Evolutionary conservation across 2,113 vertebrate genomes (phyloP).

Genomic region (Climacteris rufus): DNA sequence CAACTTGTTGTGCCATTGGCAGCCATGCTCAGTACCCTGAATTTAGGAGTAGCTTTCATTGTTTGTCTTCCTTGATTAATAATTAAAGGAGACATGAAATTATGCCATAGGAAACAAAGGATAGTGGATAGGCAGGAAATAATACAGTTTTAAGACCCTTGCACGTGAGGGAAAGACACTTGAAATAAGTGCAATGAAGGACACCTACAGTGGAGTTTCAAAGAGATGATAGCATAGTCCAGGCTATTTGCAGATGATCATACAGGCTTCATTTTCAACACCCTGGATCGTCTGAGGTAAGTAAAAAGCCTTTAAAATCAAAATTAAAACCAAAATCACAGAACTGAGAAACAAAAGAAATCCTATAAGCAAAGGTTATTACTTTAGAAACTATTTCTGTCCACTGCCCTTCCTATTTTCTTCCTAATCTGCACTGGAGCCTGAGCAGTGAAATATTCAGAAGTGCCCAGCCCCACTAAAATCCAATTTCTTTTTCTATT

Average conservation of each 20-base stretch:
- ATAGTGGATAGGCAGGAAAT: background rate
- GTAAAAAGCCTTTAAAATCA: background rate
- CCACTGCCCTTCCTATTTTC: background rate
- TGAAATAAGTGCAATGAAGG: background rate
- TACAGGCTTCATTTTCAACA: background rate
- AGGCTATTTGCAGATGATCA: background rate
- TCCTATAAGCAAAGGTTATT: constrained; percentile 1
- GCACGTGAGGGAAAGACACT: background rate
- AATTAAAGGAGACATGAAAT: background rate
- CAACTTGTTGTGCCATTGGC: background rate
- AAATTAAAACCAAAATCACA: background rate
- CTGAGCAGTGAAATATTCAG: constrained; percentile 7
- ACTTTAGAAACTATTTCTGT: background rate
- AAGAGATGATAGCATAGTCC: background rate
- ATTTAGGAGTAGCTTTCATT: background rate
- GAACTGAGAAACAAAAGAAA: background rate
- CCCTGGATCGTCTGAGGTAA: background rate
- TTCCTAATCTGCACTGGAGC: background rate
- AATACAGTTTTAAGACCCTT: background rate
- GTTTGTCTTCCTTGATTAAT: background rate
- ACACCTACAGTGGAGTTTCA: background rate
- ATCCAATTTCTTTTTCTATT: constrained; percentile 58
- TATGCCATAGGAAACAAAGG: background rate
- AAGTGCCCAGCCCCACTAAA: constrained; percentile 19
- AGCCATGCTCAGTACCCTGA: background rate